Base-by-base conservation (phyloP, 2,888 invertebrate genomes). In the Norana najaformis region DNA sequence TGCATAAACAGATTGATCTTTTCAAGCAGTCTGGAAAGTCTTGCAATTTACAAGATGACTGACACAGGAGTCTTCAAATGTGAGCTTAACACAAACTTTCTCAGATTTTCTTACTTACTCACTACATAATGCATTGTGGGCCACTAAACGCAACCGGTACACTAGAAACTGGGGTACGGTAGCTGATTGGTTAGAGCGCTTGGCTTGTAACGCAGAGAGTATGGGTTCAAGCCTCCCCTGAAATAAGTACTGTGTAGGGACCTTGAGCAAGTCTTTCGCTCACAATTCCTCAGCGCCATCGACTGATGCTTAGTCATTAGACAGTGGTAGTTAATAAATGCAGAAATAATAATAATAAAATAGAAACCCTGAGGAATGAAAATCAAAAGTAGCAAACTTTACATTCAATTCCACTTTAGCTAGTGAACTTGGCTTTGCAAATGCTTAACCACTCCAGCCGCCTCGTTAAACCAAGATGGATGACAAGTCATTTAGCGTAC, bases 401-500 rank as follows among this genome's bases (percentile, higher is more conserved):
- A 8, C n/a, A 69, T 69, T 69, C 69, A 69, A n/a, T 30, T 69
- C 69, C 5, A 11, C 30, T 69, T n/a, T 0, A 69, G 69, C 30
- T 30, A 69, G 69, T 69, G 30, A 69, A 69, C 69, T 11, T n/a
- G n/a, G 69, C 69, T 69, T 8, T n/a, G 6, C n/a, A 69, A 69
- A 11, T 69, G 69, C 69, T 69, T 8, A n/a, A 69, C 30, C n/a
- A 69, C 8, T 8, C 30, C 69, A 69, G 20, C 47, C 47, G 6
- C 20, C 69, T 8, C n/a, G n/a, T 1, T 69, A n/a, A 8, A 69
- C 69, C 82, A 88, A 23, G 5, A 38, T 69, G 20, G 37, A 36
- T 83, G 35, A 23, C n/a, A 37, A 88, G 88, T 41, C 88, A 88
- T 89, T 82, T 23, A 88, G 92, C 93, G 89, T 93, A 94, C 93